Evolutionary conservation across 2,113 vertebrate species (phyloP).

Genomic region (Xiphophorus maculatus): DNA sequence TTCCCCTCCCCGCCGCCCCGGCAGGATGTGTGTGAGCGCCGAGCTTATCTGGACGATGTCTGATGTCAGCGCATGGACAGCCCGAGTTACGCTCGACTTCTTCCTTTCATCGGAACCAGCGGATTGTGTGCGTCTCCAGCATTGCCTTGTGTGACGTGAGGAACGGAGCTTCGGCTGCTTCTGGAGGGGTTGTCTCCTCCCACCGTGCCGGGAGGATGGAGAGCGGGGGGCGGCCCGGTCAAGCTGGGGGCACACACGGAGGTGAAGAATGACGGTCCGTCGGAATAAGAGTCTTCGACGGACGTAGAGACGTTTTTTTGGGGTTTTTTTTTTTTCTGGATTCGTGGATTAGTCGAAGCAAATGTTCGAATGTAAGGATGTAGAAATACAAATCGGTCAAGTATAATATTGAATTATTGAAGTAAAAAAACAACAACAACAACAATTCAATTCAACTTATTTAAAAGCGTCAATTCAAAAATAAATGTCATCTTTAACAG

Average conservation of each 20-base stretch:
- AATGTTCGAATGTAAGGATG: too few relatives aligned
- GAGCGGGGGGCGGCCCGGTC: too few relatives aligned
- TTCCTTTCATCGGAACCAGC: conserved; percentile 55
- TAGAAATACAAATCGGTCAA: too few relatives aligned
- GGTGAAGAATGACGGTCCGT: not conserved
- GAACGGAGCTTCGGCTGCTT: conserved; percentile 36
- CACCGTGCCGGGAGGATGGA: conserved; percentile 20
- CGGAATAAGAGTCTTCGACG: conserved; percentile 6
- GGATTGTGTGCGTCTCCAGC: not conserved
- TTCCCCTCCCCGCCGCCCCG: conserved; percentile 45
- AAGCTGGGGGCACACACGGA: conserved; percentile 1
- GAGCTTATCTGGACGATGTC: conserved; percentile 31
- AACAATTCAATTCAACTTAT: too few relatives aligned
- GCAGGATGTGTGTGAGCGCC: conserved; percentile 43
- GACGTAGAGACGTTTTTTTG: too few relatives aligned
- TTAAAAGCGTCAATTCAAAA: too few relatives aligned
- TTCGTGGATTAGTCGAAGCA: not conserved
- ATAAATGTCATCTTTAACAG: too few relatives aligned
- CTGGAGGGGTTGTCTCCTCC: conserved; percentile 43
- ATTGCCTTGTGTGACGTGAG: conserved; percentile 2
- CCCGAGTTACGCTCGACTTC: conserved; percentile 26
- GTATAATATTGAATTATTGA: too few relatives aligned
- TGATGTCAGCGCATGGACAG: conserved; percentile 46
- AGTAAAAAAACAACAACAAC: too few relatives aligned
- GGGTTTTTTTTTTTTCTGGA: too few relatives aligned